phyloP scores from a whole-genome alignment of 2,797 vertebrate genomes.

The Yasuhikotakia modesta region DNA sequence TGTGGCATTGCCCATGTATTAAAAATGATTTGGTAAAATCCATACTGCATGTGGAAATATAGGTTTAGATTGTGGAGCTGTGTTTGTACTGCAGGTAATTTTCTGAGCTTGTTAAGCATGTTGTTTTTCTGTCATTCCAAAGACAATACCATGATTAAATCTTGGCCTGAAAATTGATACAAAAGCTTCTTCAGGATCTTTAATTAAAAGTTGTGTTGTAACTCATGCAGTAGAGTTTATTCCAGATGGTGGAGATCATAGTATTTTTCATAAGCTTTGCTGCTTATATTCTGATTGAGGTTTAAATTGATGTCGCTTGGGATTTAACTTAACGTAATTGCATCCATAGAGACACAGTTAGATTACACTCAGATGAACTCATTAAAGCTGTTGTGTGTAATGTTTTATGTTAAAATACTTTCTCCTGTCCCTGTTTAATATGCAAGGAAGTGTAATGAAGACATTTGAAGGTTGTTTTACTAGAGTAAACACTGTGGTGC shows the following conservation, averaged over 20 bases:
- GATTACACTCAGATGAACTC: not conserved
- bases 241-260: not conserved
- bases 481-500: not conserved
- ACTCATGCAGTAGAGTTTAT: not conserved
- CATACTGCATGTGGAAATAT: too few species aligned
- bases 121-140: not conserved
- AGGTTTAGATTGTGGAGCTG: not conserved
- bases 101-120: not conserved
- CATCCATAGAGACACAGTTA: not conserved
- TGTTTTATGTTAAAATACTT: not conserved
- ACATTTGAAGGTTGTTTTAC: not conserved
- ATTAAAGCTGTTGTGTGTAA: not conserved
- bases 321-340: not conserved
- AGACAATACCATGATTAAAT: not conserved
- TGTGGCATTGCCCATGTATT: too few species aligned
- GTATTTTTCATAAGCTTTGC: not conserved
- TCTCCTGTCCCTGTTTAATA: not conserved
- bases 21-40: too few species aligned
- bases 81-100: not conserved
- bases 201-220: not conserved
- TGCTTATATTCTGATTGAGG: not conserved
- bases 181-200: conserved; percentile 2
- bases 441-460: not conserved
- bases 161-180: not conserved
- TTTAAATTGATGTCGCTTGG: not conserved